Evolutionary conservation across 1,140 invertebrate species (phyloP).

Genomic region (Drosophila erecta): DNA sequence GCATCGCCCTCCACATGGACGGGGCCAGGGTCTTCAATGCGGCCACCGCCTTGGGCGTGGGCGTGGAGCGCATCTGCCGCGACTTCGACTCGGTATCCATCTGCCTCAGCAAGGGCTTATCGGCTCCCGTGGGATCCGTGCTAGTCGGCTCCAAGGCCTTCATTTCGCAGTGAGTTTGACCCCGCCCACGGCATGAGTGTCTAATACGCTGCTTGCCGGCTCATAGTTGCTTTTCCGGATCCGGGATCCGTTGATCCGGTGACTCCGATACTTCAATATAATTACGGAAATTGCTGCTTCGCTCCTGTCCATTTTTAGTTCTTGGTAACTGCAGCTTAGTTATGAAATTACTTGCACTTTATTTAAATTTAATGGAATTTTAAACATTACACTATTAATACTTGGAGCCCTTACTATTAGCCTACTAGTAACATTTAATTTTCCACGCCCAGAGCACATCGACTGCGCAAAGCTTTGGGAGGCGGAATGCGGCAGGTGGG

Average conservation of each 20-base stretch:
- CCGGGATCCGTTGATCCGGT: neutral
- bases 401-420: no score
- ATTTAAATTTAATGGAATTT: no score
- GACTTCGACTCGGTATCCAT: conserved; percentile 92
- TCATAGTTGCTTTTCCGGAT: neutral
- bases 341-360: neutral
- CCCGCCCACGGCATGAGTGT: neutral
- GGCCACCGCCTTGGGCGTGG: conserved; percentile 87
- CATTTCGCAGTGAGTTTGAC: conserved; percentile 88
- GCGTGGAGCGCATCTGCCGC: conserved; percentile 88
- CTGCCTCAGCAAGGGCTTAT: conserved; percentile 95
- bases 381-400: no score
- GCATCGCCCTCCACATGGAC: conserved; percentile 93
- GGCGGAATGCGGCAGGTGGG: conserved; percentile 97
- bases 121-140: conserved; percentile 94
- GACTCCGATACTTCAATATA: neutral
- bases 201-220: neutral
- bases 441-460: conserved; percentile 75
- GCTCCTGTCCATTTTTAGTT: neutral
- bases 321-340: neutral
- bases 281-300: neutral
- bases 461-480: conserved; percentile 93
- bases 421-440: neutral
- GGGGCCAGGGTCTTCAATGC: conserved; percentile 97
- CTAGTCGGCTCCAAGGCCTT: conserved; percentile 92